Evolutionary conservation across 2,113 vertebrate genomes (phyloP).

Genomic region (Salvelinus fontinalis): DNA sequence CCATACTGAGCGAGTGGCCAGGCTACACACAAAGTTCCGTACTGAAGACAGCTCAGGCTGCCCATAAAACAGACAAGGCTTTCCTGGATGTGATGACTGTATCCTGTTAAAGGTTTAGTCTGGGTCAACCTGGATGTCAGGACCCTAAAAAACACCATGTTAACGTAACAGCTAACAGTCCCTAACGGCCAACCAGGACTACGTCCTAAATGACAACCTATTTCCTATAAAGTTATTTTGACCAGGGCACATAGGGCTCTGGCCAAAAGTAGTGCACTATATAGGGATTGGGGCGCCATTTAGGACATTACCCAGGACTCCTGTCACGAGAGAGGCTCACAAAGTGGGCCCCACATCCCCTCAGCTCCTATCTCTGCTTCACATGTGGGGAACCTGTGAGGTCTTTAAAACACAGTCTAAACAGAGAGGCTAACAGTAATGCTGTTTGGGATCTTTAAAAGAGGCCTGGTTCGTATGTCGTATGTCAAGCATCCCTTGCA

Average conservation of each 20-base stretch:
- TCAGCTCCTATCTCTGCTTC: conserved; percentile 1
- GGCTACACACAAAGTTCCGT: not conserved
- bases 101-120: conserved; percentile 27
- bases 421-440: not conserved
- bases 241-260: too few species aligned
- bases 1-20: not conserved
- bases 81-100: not conserved
- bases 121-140: conserved; percentile 28
- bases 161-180: conserved; percentile 50
- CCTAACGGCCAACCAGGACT: conserved; percentile 55
- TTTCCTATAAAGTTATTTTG: not conserved
- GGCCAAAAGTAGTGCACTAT: too few species aligned
- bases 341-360: conserved; percentile 25
- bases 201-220: too few species aligned
- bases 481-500: not conserved
- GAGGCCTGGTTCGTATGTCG: not conserved
- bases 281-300: too few species aligned
- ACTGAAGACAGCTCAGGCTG: conserved; percentile 19
- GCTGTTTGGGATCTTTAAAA: not conserved
- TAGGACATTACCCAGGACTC: not conserved
- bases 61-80: not conserved
- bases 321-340: conserved; percentile 24
- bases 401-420: not conserved
- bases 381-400: conserved; percentile 5
- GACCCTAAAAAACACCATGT: conserved; percentile 41